Evolutionary conservation across 1,140 invertebrate genomes (phyloP), one percentile per base, ranked within the genome.

Genomic region (Brachionus rotundiformis): DNA sequence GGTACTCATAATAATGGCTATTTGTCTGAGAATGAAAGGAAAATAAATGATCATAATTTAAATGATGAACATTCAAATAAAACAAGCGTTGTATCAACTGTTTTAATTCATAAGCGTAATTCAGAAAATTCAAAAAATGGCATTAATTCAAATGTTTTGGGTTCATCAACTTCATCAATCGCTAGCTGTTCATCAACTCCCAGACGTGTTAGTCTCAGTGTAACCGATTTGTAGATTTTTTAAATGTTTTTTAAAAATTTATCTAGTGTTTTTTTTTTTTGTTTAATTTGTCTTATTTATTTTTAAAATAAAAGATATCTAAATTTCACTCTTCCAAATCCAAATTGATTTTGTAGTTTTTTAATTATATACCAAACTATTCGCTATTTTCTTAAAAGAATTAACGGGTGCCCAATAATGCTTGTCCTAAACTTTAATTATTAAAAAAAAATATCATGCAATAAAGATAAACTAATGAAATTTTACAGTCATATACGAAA

Each of bases 171-270:
- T 23, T 41, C 39, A 44, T 44, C 68, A 73, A 25, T 41, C 16
- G 19, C 68, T 25, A 44, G 36, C 44, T 41, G 36, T 44, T 44
- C 36, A 44, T 44, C 36, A 25, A 73, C 68, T 7, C 68, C 68
- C 27, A 73, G 68, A 73, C 68, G 68, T 73, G 68, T 73, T 44
- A 73, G 68, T 44, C 39, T 73, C n/a, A 73, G 68, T 73, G 68
- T 73, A 25, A 73, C 68, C 41, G 68, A 73, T 73, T 73, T 73
- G 39, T 73, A 73, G 41, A 73, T 44, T 25, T 73, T 73, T 44
- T 41, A 25, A n/a, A n/a, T 27, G 19, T 44, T 25, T 8, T 25
- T 73, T 25, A 44, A 33, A 10, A 41, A 36, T 68, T 68, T 54
- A 54, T 8, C 47, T 8, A 54, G 47, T 4, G 23, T 6, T 19